phyloP scores from a whole-genome alignment of 1,140 invertebrate species.

The Pseudomyrmex cubaensis region DNA sequence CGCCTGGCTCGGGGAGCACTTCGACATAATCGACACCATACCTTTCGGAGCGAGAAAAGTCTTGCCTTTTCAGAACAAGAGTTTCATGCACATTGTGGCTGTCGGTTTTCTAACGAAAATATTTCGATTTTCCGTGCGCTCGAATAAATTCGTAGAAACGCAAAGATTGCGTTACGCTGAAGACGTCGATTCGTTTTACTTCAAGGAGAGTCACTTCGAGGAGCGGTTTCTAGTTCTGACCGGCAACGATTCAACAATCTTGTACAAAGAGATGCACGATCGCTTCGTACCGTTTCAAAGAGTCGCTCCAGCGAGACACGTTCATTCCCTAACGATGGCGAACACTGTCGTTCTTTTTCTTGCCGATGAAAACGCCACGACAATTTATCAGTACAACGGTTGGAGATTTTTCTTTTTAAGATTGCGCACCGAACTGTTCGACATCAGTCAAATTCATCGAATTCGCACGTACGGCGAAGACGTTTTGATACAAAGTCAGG shows the following conservation, averaged over 20 bases:
- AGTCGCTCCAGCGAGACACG: slow-evolving; percentile 59
- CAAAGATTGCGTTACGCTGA: slow-evolving; percentile 63
- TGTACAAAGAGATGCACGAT: slow-evolving; percentile 80
- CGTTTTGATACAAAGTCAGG: slow-evolving; percentile 24
- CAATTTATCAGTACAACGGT: slow-evolving; percentile 83
- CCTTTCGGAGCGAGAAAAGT: slow-evolving; percentile 50
- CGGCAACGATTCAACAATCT: slow-evolving; percentile 61
- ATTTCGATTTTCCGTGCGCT: slow-evolving; percentile 55
- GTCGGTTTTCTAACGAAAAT: slow-evolving; percentile 40
- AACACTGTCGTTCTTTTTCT: slow-evolving; percentile 64
- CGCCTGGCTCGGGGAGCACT: slow-evolving; percentile 84
- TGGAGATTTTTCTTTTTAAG: slow-evolving; percentile 83
- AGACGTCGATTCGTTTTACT: slow-evolving; percentile 57
- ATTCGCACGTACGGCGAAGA: slow-evolving; percentile 24
- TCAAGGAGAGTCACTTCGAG: slow-evolving; percentile 51
- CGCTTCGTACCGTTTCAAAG: slow-evolving; percentile 84
- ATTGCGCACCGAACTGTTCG: slow-evolving; percentile 54
- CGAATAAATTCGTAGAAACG: slow-evolving; percentile 58
- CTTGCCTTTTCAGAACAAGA: slow-evolving; percentile 66
- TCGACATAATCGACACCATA: slow-evolving; percentile 84
- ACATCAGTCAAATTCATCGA: slow-evolving; percentile 24
- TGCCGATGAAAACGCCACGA: slow-evolving; percentile 46
- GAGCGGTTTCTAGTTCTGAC: slow-evolving; percentile 71
- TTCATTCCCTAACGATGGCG: slow-evolving; percentile 44
- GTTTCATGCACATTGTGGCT: slow-evolving; percentile 60